These are phyloP conservation scores for Brachionichthys hirsutus DNA, from an alignment of 2,113 vertebrate genomes.

Conservation along the genomic window DNA sequence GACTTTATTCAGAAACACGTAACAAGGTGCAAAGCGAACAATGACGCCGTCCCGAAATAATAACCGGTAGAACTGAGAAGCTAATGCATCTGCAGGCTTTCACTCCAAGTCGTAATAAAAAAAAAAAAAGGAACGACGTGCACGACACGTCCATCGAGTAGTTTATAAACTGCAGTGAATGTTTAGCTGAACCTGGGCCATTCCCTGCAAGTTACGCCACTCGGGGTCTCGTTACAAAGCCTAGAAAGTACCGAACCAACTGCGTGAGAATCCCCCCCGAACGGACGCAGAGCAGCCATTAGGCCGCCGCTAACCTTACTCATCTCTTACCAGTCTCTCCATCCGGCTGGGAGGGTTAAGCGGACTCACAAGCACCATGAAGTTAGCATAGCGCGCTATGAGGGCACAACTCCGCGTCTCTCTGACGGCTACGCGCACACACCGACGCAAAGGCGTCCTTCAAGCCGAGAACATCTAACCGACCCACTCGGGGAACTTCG, in stretches of 20 bases:
- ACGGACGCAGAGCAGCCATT: conserved; percentile 67
- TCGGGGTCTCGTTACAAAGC: not conserved
- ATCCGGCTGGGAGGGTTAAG: conserved; percentile 64
- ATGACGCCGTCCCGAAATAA: conserved; percentile 9
- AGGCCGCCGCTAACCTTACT: conserved; percentile 73
- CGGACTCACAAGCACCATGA: conserved; percentile 58
- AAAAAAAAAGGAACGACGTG: conserved; percentile 46
- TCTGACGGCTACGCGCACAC: not conserved
- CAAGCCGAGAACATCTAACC: conserved; percentile 19
- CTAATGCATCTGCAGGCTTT: conserved; percentile 62
- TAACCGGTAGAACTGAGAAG: conserved; percentile 52
- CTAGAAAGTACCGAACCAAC: conserved; percentile 14
- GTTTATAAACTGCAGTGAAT: conserved; percentile 21
- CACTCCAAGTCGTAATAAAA: conserved; percentile 62
- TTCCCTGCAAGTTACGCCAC: conserved; percentile 4
- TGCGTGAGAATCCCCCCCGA: conserved; percentile 48
- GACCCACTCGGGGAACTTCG: conserved; percentile 51
- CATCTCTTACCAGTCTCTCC: conserved; percentile 69
- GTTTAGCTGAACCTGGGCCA: not conserved
- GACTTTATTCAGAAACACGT: conserved; percentile 47
- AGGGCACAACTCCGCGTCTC: not conserved
- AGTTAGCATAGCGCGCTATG: conserved; percentile 58
- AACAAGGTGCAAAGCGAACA: conserved; percentile 20
- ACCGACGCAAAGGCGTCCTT: conserved; percentile 28
- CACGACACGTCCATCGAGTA: conserved; percentile 27